These are phyloP conservation scores for Laupala kohalensis DNA, from an alignment of 1,140 invertebrate species.

Conservation along the genomic window DNA sequence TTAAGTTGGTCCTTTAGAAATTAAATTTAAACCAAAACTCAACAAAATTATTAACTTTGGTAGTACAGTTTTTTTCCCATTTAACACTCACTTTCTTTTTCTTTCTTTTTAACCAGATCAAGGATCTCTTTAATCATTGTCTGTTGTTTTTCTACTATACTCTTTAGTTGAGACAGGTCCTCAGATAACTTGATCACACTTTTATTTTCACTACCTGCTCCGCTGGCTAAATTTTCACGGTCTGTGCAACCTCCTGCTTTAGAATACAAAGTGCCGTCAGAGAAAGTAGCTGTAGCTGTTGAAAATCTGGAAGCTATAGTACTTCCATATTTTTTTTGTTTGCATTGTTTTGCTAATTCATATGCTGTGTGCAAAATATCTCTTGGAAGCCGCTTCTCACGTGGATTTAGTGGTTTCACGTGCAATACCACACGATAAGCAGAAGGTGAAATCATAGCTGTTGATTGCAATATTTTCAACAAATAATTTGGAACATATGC, in stretches of 20 bases:
- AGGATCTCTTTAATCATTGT: neutral
- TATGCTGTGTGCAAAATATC: constrained; percentile 61
- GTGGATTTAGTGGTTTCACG: constrained; percentile 64
- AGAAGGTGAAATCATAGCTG: constrained; percentile 58
- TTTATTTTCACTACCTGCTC: neutral
- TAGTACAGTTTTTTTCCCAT: no score
- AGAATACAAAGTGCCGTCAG: neutral
- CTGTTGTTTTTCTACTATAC: neutral
- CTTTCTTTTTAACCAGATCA: constrained; percentile 5
- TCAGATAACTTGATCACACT: neutral
- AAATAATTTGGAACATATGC: constrained; percentile 52
- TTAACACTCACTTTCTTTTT: constrained; percentile 7
- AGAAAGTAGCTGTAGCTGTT: constrained; percentile 30
- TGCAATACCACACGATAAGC: constrained; percentile 62
- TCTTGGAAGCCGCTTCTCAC: constrained; percentile 59
- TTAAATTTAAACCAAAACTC: no score
- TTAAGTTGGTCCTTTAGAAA: no score
- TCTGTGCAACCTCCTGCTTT: neutral
- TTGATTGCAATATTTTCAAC: constrained; percentile 54
- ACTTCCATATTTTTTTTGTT: constrained; percentile 43
- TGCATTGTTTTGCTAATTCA: constrained; percentile 50
- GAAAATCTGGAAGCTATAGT: constrained; percentile 46
- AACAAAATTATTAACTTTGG: no score
- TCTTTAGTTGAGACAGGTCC: neutral
- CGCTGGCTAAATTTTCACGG: neutral